Base-by-base conservation (phyloP, 2,797 vertebrate species). In the Crenichthys baileyi region DNA sequence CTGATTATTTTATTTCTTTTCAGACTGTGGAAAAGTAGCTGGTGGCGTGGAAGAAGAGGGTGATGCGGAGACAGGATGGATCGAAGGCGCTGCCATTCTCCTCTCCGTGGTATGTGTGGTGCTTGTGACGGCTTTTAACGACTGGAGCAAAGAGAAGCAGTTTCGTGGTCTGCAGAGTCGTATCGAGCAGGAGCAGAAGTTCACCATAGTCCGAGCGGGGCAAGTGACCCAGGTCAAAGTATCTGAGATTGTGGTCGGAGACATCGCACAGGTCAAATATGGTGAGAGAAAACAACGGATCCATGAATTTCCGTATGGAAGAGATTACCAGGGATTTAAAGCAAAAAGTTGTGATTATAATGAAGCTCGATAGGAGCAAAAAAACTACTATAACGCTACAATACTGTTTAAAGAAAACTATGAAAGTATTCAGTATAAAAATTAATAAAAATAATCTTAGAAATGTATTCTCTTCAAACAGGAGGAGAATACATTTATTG, bases 111-210 rank as follows among this genome's bases (percentile, higher is more conserved):
- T 97, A 83, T 98, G 98, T 0, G 98, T 99, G 44, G 98, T 99
- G 39, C 93, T 99, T n/a, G 98, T 99, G 92, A 99, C 98, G 0
- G 98, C 98, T 91, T 99, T 99, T 93, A 99, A 99, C 15, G 98
- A 99, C 90, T 99, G 98, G 98, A 99, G 97, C 95, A 99, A 99
- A 91, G 98, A 99, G 94, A 99, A 99, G 79, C 98, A 99, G 93
- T 99, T 99, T 84, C 96, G 98, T 0, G 97, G 98, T 67, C 96
- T 99, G 53, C 98, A 99, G 92, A 99, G 94, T 82, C 98, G 98
- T 77, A 99, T 99, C 3, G 98, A 99, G 88, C 97, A 99, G 94
- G 98, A 99, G 83, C 98, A 99, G 95, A 98, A 96, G 89, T 99
- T 99, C 85, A 92, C 95, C 0, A 96, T 98, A 41, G 93, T 99